Percentiles rank a stretch among this genome's conserved stretches.
These are phyloP conservation scores for Trachythela sp. DNA, from an alignment of 64 coral and sea anemone species.

Conservation along the genomic window DNA sequence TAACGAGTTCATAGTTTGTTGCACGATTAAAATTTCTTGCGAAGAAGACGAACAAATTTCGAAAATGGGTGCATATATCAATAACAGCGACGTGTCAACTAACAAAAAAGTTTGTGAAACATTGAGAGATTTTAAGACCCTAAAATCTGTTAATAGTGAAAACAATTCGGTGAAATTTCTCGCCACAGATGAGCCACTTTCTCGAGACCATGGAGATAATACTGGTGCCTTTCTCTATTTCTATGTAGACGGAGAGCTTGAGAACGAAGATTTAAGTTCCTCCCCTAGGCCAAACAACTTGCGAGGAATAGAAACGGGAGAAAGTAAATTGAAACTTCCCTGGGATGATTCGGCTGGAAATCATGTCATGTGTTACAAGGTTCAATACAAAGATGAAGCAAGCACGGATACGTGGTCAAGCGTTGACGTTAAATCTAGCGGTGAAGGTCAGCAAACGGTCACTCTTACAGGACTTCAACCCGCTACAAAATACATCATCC, in stretches of 20 bases:
- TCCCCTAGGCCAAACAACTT: neutral
- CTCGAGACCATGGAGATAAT: neutral
- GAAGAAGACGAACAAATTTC: constrained; percentile 29
- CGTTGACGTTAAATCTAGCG: neutral
- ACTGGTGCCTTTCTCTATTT: constrained; percentile 27
- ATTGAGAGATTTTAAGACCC: neutral
- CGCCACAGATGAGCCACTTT: constrained; percentile 37
- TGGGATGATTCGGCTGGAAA: constrained; percentile 21
- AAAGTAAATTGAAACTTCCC: neutral
- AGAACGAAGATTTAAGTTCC: constrained; percentile 19
- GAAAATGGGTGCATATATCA: constrained; percentile 31
- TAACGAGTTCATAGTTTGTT: constrained; percentile 35
- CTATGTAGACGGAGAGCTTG: constrained; percentile 15
- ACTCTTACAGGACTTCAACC: constrained; percentile 18
- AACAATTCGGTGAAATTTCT: constrained; percentile 14
- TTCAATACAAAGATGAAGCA: constrained; percentile 38
- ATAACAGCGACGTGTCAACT: neutral
- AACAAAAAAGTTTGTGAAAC: constrained; percentile 31
- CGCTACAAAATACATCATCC: neutral
- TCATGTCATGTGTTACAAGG: neutral
- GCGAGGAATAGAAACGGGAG: neutral
- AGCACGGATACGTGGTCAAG: neutral
- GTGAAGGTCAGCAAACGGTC: neutral
- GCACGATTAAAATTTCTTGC: constrained; percentile 25
- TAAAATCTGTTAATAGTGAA: constrained; percentile 39